Evolutionary conservation across 1,140 invertebrate species (phyloP), one percentile per base, ranked within the genome.

Genomic region (Apocrypta bakeri): DNA sequence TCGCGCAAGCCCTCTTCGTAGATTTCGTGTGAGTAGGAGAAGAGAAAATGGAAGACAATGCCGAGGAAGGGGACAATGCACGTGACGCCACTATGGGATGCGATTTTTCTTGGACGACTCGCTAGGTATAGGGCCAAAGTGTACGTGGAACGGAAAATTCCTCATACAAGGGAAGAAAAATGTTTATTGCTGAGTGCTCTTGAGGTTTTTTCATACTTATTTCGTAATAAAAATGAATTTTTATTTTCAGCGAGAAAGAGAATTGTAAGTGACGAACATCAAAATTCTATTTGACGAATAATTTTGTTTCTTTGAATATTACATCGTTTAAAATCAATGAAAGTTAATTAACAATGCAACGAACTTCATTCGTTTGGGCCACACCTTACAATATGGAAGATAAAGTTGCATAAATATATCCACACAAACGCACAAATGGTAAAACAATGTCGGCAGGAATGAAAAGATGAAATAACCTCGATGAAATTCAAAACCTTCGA

Each of bases 31-130:
- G 31, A 2, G 31, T 31, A 17, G 21, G 12, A 12, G 8, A 8
- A 12, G 33, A 66, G 74, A 25, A 77, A 37, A 37, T 25, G 24
- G 3, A 31, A 68, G 76, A 68, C 76, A 69, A 78, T 69, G 64
- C 24, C 68, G 14, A 2, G 68, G 17, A 2, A 8, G 14, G 64
- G 37, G 61, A 77, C 56, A 64, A 37, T 66, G 61, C 24, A 66
- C 33, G 31, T 66, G 63, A 66, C 63, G 63, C 27, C 24, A 66
- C 48, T 56, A 37, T 37, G 48, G 68, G 27, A n/a, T 14, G 68
- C 29, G 68, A 71, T 71, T 71, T 71, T 71, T 71, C 68, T 37
- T 66, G 64, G 48, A 21, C 48, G 48, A 21, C 48, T 6, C 0
- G 2, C 42, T 56, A 21, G 21, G 17, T 56, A 56, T 56, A 56